These are phyloP conservation scores for Lepus townsendii DNA, from an alignment of 2,797 vertebrate species.

Conservation along the genomic window DNA sequence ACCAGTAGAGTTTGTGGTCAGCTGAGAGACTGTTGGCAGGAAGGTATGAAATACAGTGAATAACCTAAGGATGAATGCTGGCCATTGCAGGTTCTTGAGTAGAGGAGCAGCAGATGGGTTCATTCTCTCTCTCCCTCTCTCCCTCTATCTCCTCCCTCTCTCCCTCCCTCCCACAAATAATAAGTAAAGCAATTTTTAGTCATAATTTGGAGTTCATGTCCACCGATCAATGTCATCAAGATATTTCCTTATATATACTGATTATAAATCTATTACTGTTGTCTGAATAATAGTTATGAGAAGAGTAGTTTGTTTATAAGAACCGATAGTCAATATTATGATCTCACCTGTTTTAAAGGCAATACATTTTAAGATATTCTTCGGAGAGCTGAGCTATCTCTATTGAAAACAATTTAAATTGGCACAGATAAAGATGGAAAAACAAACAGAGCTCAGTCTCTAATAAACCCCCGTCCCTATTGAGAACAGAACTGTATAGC, in stretches of 20 bases:
- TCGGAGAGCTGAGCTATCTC: not conserved
- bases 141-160: too few relatives aligned
- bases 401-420: conserved; percentile 40
- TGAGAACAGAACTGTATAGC: not conserved
- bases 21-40: not conserved
- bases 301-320: not conserved
- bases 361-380: conserved; percentile 16
- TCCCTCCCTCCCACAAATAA: too few relatives aligned
- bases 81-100: too few relatives aligned
- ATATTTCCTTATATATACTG: not conserved
- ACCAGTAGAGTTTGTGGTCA: not conserved
- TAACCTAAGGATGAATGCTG: not conserved
- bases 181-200: too few relatives aligned
- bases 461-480: not conserved
- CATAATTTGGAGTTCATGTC: conserved; percentile 10
- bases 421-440: not conserved
- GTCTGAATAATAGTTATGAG: not conserved
- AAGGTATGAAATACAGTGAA: too few relatives aligned
- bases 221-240: not conserved
- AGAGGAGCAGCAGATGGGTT: too few relatives aligned
- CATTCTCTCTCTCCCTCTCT: too few relatives aligned
- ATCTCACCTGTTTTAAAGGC: not conserved
- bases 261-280: not conserved
- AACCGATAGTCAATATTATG: not conserved
- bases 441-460: not conserved